These are phyloP conservation scores for Ophioninae sp. DNA, from an alignment of 2,888 invertebrate species.

Conservation along the genomic window DNA sequence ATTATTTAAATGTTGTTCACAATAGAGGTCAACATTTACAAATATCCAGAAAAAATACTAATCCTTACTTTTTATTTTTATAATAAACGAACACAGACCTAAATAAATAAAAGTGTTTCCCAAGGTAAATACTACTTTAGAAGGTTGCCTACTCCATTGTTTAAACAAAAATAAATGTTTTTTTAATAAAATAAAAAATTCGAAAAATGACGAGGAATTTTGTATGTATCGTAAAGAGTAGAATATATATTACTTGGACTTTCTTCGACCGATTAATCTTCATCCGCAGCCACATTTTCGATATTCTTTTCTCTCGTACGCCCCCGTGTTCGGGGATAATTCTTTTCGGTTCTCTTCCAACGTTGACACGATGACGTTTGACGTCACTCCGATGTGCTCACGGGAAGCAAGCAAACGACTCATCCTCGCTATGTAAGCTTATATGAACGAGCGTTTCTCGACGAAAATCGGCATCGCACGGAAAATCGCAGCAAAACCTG, in stretches of 20 bases:
- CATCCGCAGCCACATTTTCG: conserved; percentile 55
- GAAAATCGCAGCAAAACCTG: conserved; percentile 35
- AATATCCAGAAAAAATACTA: no score
- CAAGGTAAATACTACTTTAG: no score
- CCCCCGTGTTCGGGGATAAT: conserved; percentile 25
- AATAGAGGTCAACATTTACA: no score
- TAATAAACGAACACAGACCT: no score
- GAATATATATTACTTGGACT: conserved; percentile 33
- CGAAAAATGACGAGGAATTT: conserved; percentile 36
- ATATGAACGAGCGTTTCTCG: conserved; percentile 11
- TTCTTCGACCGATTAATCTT: conserved; percentile 59
- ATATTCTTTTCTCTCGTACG: conserved; percentile 31
- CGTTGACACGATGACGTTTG: conserved; percentile 60
- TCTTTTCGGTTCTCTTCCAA: conserved; percentile 40
- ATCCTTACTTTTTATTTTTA: no score
- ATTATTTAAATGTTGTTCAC: no score
- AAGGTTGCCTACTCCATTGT: not conserved
- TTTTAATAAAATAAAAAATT: conserved; percentile 3
- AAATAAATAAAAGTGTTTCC: no score
- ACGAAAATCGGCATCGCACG: conserved; percentile 53
- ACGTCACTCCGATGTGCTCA: conserved; percentile 58
- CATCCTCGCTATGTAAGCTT: conserved; percentile 7
- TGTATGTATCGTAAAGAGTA: conserved; percentile 37
- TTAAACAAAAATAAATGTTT: not conserved
- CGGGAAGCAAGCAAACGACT: conserved; percentile 46